A percentile compares a stretch with the other conserved stretches of the same genome.
Conservation (phyloP, 2,797 vertebrate genomes). For the Otus scops region DNA sequence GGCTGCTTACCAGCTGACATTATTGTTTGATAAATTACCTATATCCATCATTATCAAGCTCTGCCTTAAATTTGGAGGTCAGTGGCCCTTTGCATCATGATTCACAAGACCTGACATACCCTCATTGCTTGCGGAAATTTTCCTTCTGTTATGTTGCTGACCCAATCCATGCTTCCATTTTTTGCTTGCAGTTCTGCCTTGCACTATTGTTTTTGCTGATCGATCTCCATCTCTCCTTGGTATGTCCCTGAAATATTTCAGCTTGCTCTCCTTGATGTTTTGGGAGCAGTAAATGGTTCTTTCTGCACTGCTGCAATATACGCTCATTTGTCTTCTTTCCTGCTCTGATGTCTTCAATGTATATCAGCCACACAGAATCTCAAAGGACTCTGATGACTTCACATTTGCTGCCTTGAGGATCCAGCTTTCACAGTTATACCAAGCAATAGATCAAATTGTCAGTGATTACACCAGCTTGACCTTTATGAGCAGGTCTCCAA, state of each 20-base stretch:
- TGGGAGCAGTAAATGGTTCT: conserved; percentile 46
- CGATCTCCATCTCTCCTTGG: conserved; percentile 58
- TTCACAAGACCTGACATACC: conserved; percentile 8
- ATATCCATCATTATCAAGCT: conserved; percentile 27
- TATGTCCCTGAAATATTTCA: conserved; percentile 59
- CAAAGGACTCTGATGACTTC: conserved; percentile 42
- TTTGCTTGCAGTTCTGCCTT: neutral
- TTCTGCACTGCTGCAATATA: conserved; percentile 17
- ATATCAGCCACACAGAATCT: conserved; percentile 33
- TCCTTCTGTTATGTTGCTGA: neutral
- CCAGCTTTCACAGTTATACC: neutral
- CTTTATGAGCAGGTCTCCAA: conserved; percentile 42
- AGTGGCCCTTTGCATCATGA: conserved; percentile 25
- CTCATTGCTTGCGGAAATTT: neutral
- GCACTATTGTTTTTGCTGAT: conserved; percentile 40
- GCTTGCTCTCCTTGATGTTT: conserved; percentile 24
- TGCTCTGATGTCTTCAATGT: neutral
- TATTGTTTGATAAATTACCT: conserved; percentile 36
- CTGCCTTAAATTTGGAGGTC: conserved; percentile 48
- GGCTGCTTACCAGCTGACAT: neutral
- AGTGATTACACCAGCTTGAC: conserved; percentile 47
- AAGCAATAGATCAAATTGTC: conserved; percentile 54
- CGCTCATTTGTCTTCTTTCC: conserved; percentile 40
- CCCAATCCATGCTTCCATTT: neutral
- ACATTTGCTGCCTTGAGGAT: conserved; percentile 33